phyloP scores from a whole-genome alignment of 1,140 invertebrate species.

The Cherax destructor region DNA sequence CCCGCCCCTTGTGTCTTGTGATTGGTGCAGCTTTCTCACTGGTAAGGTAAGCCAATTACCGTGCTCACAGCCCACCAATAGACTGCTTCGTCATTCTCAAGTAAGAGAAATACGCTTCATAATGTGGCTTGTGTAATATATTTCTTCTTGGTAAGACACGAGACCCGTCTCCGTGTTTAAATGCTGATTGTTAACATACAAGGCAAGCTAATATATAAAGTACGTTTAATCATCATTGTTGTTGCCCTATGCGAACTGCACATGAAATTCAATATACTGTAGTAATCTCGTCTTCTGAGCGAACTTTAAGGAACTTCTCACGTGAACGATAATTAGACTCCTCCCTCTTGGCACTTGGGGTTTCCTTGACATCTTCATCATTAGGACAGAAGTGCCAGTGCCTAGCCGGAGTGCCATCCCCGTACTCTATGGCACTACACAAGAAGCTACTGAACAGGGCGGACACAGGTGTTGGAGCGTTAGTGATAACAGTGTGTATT shows the following conservation, averaged over 20 bases:
- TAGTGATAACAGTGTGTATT: neutral
- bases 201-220: too few relatives aligned
- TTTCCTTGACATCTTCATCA: constrained; percentile 50
- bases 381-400: constrained; percentile 40
- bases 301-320: neutral
- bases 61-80: neutral
- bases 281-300: neutral
- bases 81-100: neutral
- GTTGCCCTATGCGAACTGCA: too few relatives aligned
- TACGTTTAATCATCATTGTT: too few relatives aligned
- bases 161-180: neutral
- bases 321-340: constrained; percentile 19
- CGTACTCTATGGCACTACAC: constrained; percentile 18
- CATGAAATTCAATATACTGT: too few relatives aligned
- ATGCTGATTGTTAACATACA: too few relatives aligned
- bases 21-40: constrained; percentile 8
- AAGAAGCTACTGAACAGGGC: neutral
- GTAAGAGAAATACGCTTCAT: neutral
- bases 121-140: neutral
- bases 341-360: constrained; percentile 37
- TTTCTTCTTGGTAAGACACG: neutral
- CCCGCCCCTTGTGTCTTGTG: neutral
- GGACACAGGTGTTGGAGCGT: neutral
- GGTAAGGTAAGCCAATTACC: constrained; percentile 40
- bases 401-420: constrained; percentile 18